Conservation (phyloP, 2,888 invertebrate species). For the Leptinotarsa juncta region DNA sequence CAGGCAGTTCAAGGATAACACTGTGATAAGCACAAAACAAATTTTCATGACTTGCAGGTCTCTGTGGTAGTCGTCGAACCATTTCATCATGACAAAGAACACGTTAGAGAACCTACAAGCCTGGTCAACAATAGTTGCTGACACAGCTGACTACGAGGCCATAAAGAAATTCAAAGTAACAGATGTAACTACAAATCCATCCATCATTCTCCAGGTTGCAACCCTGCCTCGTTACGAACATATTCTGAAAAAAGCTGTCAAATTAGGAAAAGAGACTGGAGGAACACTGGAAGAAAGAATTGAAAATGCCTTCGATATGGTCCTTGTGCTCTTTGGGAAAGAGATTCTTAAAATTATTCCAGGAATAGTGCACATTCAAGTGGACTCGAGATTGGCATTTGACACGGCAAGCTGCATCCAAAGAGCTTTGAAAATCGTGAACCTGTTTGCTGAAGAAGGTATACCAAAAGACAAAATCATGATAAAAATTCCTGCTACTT, state of each 20-base stretch:
- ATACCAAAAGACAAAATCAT: conserved; percentile 92
- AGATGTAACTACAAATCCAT: conserved; percentile 99
- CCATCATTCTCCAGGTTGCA: conserved; percentile 94
- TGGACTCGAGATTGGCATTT: conserved; percentile 96
- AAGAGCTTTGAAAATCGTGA: conserved; percentile 89
- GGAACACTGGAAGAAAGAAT: conserved; percentile 80
- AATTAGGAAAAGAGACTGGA: conserved; percentile 80
- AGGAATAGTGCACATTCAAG: conserved; percentile 95
- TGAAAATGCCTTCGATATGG: conserved; percentile 88
- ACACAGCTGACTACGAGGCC: conserved; percentile 98
- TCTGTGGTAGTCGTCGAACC: too few relatives aligned
- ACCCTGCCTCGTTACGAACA: conserved; percentile 92
- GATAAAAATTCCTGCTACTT: conserved; percentile 97
- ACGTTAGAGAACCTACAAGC: conserved; percentile 91
- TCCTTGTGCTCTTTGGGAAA: conserved; percentile 94
- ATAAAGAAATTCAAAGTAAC: conserved; percentile 97
- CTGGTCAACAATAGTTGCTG: conserved; percentile 93
- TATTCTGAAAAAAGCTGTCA: conserved; percentile 89
- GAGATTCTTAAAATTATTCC: conserved; percentile 98
- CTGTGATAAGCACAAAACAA: not conserved
- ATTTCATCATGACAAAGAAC: conserved; percentile 68
- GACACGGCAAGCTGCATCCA: conserved; percentile 90
- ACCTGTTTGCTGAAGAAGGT: conserved; percentile 89
- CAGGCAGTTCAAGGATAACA: not conserved
- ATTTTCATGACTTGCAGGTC: too few relatives aligned